Percentiles rank a stretch among this genome's conserved stretches.
phyloP scores from a whole-genome alignment of 53 echinoderm and acorn worm species.

The Holothuria leucospilota region DNA sequence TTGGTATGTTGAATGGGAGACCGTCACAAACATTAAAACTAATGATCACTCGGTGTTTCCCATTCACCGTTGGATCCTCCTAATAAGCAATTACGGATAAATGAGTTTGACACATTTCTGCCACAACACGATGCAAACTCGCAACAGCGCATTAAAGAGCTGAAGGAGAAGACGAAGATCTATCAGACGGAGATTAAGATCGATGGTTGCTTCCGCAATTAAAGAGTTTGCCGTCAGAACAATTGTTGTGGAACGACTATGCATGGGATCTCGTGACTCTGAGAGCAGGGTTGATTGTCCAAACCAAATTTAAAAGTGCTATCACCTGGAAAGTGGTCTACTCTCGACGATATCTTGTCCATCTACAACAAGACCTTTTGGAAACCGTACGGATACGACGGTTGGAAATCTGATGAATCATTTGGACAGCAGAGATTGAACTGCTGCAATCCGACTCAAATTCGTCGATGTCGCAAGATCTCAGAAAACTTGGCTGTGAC shows the following conservation, averaged over 20 bases:
- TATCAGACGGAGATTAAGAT: conserved; percentile 71
- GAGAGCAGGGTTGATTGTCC: neutral
- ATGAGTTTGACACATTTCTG: conserved; percentile 61
- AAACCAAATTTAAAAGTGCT: neutral
- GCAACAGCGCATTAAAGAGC: conserved; percentile 60
- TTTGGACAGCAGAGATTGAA: conserved; percentile 18
- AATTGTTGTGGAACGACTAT: conserved; percentile 25
- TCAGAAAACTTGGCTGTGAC: conserved; percentile 59
- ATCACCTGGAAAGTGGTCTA: conserved; percentile 20
- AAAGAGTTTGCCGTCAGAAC: neutral
- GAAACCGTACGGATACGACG: conserved; percentile 9
- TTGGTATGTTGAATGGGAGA: conserved; percentile 79
- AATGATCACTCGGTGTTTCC: conserved; percentile 60
- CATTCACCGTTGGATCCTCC: conserved; percentile 80
- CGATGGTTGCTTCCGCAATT: conserved; percentile 67
- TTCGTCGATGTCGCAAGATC: neutral
- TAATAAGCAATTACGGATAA: conserved; percentile 47
- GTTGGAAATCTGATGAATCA: conserved; percentile 21
- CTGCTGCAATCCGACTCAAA: conserved; percentile 36
- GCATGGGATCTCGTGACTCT: neutral
- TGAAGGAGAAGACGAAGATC: conserved; percentile 58
- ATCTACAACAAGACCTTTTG: conserved; percentile 9
- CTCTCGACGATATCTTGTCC: conserved; percentile 5
- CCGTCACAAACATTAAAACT: conserved; percentile 25
- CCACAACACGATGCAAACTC: conserved; percentile 62